Evolutionary conservation across 2,113 vertebrate genomes (phyloP), one percentile per base, ranked within the genome.

Genomic region (Neogale vison): DNA sequence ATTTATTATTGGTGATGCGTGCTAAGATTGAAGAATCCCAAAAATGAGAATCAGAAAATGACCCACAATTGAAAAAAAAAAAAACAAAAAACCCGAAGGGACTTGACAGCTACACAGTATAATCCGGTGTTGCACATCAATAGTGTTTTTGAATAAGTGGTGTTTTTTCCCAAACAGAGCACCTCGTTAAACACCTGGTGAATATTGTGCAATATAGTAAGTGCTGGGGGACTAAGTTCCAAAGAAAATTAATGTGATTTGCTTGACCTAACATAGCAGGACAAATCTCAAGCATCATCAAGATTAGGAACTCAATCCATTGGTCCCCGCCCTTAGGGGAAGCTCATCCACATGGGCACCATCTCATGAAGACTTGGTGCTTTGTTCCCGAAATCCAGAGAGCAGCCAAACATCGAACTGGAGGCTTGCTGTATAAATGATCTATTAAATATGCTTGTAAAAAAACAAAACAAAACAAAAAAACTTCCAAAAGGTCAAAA

Each of bases 91-190:
- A 85, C 45, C 6, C 92, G 77, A 67, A 42, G 95, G 84, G 82
- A 97, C 94, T 52, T 96, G 74, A 52, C 59, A 59, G 96, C 96
- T 63, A 96, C 97, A 98, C 96, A 96, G 96, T 86, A 92, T 92
- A 97, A 77, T 96, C 91, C 69, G 29, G 97, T 95, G 97, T 84
- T 29, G 90, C 92, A 95, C 93, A 96, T 96, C 76, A 96, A 29
- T 96, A 97, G 90, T 92, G 98, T 98, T 98, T 98, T 83, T 98
- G 96, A 99, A 45, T 86, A 82, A 97, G 72, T 52, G n/a, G 17
- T 81, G 39, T 50, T 87, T 91, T 72, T 36, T 88, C 96, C 97
- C 97, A 94, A 45, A 96, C 88, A 63, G 63, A 98, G 97, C 96
- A 96, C 96, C 97, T 96, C 95, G 36, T 88, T 47, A 69, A 74